Conservation (phyloP, 2,888 invertebrate genomes). For the Drosophila nr. medialis region DNA sequence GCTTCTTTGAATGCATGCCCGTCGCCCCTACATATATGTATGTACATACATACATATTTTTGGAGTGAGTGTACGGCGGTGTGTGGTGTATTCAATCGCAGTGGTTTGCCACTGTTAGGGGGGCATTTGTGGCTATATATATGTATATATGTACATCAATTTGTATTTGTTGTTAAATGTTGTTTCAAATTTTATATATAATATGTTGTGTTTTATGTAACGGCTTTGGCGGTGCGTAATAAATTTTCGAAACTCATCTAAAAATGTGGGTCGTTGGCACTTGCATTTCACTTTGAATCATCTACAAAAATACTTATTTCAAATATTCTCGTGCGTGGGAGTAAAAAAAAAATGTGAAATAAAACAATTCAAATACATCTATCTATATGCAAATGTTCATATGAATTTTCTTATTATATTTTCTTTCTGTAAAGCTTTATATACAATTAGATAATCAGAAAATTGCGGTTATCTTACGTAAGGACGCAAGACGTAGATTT, state of each 20-base stretch:
- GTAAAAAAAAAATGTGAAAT: constrained; percentile 3
- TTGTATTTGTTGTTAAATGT: constrained; percentile 39
- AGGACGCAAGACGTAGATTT: background rate
- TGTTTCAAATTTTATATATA: constrained; percentile 39
- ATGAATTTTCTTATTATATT: background rate
- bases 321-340: constrained; percentile 14
- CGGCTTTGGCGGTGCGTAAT: constrained; percentile 18
- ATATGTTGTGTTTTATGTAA: constrained; percentile 48
- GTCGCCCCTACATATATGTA: background rate
- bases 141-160: constrained; percentile 21
- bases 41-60: constrained; percentile 26
- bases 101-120: constrained; percentile 38
- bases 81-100: constrained; percentile 35
- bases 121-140: constrained; percentile 31
- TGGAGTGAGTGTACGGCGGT: constrained; percentile 28
- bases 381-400: background rate
- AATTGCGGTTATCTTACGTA: background rate
- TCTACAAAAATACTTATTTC: background rate
- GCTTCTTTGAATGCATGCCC: constrained; percentile 4
- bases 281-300: constrained; percentile 40
- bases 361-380: background rate
- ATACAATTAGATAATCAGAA: background rate
- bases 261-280: constrained; percentile 55
- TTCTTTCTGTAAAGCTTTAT: background rate
- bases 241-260: constrained; percentile 29